Percentiles rank a stretch among this genome's conserved stretches.
Evolutionary conservation across 2,113 vertebrate species (phyloP).

Genomic region (Progne subis): DNA sequence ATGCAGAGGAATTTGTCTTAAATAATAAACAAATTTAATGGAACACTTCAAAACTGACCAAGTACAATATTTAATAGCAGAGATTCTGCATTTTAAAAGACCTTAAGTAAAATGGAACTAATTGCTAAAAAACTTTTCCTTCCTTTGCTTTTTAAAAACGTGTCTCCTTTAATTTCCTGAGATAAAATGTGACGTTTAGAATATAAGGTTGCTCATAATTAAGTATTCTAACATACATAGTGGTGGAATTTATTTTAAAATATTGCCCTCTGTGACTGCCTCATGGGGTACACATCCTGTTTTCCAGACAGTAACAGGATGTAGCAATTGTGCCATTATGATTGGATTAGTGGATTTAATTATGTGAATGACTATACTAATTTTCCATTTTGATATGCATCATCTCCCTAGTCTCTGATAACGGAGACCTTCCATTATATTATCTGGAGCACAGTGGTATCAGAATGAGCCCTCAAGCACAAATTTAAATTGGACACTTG

Average conservation of each 20-base stretch:
- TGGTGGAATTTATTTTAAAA: constrained; percentile 22
- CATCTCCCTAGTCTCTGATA: not conserved
- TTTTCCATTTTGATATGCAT: not conserved
- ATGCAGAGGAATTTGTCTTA: not conserved
- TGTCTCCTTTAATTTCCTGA: constrained; percentile 65
- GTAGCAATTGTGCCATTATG: not conserved
- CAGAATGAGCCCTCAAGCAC: not conserved
- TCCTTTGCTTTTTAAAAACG: not conserved
- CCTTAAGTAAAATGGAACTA: constrained; percentile 6
- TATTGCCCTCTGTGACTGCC: not conserved
- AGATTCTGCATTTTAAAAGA: constrained; percentile 13
- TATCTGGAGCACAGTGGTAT: not conserved
- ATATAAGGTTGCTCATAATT: constrained; percentile 55
- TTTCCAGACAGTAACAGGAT: not conserved
- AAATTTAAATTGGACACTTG: not conserved
- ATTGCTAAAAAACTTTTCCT: constrained; percentile 48
- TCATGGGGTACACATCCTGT: not conserved
- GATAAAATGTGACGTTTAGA: not conserved
- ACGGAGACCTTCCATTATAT: not conserved
- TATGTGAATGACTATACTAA: not conserved
- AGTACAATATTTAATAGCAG: constrained; percentile 33
- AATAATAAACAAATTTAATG: constrained; percentile 29
- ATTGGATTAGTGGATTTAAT: constrained; percentile 25
- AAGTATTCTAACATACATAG: constrained; percentile 42
- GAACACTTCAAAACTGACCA: constrained; percentile 40